Evolutionary conservation across 1,140 invertebrate species (phyloP).

Genomic region (Pygmarrhopalites habei): DNA sequence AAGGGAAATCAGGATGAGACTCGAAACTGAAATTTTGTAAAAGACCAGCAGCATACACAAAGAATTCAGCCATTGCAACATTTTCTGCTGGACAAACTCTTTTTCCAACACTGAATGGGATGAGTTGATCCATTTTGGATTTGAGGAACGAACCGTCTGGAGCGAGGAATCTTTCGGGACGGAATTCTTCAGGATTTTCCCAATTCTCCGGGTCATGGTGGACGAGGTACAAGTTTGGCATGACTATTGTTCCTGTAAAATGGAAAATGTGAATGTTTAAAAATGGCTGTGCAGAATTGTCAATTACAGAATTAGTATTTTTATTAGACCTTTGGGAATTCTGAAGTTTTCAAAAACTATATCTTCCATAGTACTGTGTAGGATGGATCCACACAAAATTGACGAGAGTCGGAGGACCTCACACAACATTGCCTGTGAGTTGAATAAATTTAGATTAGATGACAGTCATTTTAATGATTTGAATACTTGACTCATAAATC

Average conservation of each 20-base stretch:
- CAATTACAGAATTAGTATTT: too few relatives aligned
- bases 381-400: not conserved
- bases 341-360: not conserved
- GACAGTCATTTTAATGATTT: too few relatives aligned
- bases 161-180: slow-evolving; percentile 47
- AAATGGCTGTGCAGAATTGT: too few relatives aligned
- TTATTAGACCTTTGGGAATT: slow-evolving; percentile 42
- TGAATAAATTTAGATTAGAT: too few relatives aligned
- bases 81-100: slow-evolving; percentile 40
- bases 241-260: slow-evolving; percentile 42
- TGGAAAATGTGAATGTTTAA: too few relatives aligned
- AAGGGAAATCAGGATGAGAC: not conserved
- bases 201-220: slow-evolving; percentile 45
- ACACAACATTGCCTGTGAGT: not conserved
- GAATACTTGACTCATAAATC: too few relatives aligned
- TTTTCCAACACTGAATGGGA: not conserved
- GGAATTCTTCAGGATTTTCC: slow-evolving; percentile 44
- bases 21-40: not conserved
- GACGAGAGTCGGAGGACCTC: not conserved
- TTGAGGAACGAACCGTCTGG: slow-evolving; percentile 41
- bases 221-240: slow-evolving; percentile 46
- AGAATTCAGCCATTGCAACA: slow-evolving; percentile 6
- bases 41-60: not conserved
- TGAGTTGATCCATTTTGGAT: slow-evolving; percentile 47
- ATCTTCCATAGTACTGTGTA: not conserved